These are phyloP conservation scores for Liopterus haemorrhoidalis DNA, from an alignment of 2,888 invertebrate genomes.

Conservation along the genomic window DNA sequence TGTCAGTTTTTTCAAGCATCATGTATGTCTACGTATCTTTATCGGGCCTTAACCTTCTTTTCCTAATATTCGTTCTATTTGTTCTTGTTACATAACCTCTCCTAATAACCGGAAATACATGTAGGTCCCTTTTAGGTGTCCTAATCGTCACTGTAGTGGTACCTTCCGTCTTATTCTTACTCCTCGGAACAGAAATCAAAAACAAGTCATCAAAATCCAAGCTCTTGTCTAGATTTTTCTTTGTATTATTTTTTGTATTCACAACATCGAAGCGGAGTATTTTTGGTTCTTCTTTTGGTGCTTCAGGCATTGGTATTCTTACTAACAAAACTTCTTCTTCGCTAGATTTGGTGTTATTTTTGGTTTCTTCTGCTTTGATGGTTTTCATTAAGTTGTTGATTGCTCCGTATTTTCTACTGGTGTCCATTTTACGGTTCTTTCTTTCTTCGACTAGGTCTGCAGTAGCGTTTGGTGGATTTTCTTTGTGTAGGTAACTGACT, in stretches of 20 bases:
- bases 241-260: slow-evolving; percentile 7
- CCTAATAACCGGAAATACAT: slow-evolving; percentile 32
- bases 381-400: slow-evolving; percentile 43
- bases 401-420: slow-evolving; percentile 37
- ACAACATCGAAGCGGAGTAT: slow-evolving; percentile 15
- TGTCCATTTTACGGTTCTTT: slow-evolving; percentile 46
- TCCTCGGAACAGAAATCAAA: slow-evolving; percentile 9
- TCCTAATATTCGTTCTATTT: slow-evolving; percentile 36
- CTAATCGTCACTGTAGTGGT: slow-evolving; percentile 10
- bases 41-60: slow-evolving; percentile 15
- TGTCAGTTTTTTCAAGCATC: no score
- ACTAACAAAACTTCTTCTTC: slow-evolving; percentile 41
- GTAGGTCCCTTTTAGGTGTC: slow-evolving; percentile 13
- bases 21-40: no score
- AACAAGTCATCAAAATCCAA: slow-evolving; percentile 16
- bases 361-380: slow-evolving; percentile 42
- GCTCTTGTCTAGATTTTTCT: slow-evolving; percentile 7
- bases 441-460: slow-evolving; percentile 47
- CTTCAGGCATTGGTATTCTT: slow-evolving; percentile 41
- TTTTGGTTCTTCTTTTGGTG: slow-evolving; percentile 15
- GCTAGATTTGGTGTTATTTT: slow-evolving; percentile 40
- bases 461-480: slow-evolving; percentile 65
- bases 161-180: slow-evolving; percentile 15
- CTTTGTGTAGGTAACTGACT: slow-evolving; percentile 73
- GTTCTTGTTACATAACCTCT: slow-evolving; percentile 40